Base-by-base conservation (phyloP, 2,888 invertebrate genomes). In the Pasiphila rectangulata region DNA sequence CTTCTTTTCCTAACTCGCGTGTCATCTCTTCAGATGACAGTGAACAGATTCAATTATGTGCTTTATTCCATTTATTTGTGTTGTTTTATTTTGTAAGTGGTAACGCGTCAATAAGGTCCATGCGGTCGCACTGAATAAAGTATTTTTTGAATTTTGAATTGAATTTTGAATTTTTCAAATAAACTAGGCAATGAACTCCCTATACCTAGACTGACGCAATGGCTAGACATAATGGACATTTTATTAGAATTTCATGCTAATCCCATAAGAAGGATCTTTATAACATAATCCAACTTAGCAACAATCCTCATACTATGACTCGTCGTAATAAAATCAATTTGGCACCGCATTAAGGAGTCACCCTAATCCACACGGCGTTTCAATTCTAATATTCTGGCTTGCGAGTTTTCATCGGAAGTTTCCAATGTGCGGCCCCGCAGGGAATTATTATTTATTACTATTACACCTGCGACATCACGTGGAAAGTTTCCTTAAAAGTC, bases 401-500 rank as follows among this genome's bases (percentile, higher is more conserved):
- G 27, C 21, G 44, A 53, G 44, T 56, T 57, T 54, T 57, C 52
- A 56, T 57, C 54, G 46, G 36, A 56, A 57, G 44, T 74, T 70
- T 60, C 61, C 59, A 63, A 65, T 60, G 67, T 67, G 74, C 63
- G 63, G 62, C 63, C 63, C 62, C 64, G 41, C 51, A 39, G 64
- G 63, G 66, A 63, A 64, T 65, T 69, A 69, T 71, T 72, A 74
- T 74, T 70, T 71, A 71, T 70, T 59, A 66, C 59, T 63, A 67
- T 59, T 74, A 71, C 82, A 83, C 79, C 82, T 83, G 83, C 68
- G 76, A 76, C 80, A 70, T 65, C 69, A 72, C 70, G 75, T 72
- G 72, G 67, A 72, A 78, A 81, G 73, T 84, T 82, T 72, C 65
- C 67, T 70, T 65, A 70, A 72, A 73, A 79, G 75, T 78, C 71